These are phyloP conservation scores for Megalops atlanticus DNA, from an alignment of 2,113 vertebrate genomes.

Conservation along the genomic window DNA sequence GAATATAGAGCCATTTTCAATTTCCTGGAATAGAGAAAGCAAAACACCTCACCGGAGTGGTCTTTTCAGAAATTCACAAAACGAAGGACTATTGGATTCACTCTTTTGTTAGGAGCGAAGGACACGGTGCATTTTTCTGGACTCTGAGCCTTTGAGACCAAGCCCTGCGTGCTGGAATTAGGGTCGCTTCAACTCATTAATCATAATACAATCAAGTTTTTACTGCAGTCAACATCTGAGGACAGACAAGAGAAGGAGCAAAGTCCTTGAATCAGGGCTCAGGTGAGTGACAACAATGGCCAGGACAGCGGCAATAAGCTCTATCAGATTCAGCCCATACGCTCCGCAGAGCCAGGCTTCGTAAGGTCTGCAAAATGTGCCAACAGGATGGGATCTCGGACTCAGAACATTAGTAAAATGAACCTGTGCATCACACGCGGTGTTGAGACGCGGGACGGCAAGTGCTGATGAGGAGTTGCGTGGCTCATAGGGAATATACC, in stretches of 20 bases:
- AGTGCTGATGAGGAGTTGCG: background rate
- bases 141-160: background rate
- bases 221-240: background rate
- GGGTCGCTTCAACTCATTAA: background rate
- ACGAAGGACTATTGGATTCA: too few relatives aligned
- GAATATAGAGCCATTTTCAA: background rate
- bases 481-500: background rate
- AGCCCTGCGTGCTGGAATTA: background rate
- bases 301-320: background rate
- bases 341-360: background rate
- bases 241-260: background rate
- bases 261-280: background rate
- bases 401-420: constrained; percentile 11
- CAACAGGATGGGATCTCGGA: background rate
- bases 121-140: background rate
- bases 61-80: background rate
- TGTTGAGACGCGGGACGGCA: background rate
- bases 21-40: background rate
- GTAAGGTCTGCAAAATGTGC: background rate
- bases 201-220: background rate
- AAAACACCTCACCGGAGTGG: background rate
- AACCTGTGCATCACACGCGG: constrained; percentile 1
- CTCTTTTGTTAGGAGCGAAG: background rate
- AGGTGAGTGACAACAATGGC: background rate
- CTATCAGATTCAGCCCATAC: background rate